These are phyloP conservation scores for Pandion haliaetus DNA, from an alignment of 2,113 vertebrate species.

Conservation along the genomic window DNA sequence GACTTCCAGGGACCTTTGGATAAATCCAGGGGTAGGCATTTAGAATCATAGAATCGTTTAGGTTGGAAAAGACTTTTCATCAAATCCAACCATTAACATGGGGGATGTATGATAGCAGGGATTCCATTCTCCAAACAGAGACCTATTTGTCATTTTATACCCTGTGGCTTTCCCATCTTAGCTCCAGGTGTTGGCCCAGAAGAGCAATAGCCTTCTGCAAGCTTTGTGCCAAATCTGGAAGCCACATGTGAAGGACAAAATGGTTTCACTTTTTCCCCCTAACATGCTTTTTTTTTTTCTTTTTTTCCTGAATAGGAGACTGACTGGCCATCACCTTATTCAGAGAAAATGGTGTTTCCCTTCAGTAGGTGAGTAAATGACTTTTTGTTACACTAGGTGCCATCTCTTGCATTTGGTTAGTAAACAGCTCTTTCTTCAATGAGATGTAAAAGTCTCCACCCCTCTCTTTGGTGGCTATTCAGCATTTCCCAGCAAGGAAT, in stretches of 20 bases:
- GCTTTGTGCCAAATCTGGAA: neutral
- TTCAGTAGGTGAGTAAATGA: neutral
- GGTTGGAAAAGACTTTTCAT: too few species aligned
- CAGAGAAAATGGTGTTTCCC: neutral
- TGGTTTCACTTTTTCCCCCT: fast-evolving
- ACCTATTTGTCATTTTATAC: neutral
- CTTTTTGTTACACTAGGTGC: neutral
- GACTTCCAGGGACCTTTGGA: neutral
- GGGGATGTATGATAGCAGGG: neutral
- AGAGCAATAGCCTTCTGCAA: neutral
- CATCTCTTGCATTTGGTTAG: neutral
- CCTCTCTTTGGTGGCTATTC: neutral
- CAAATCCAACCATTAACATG: neutral
- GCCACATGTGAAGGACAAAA: neutral
- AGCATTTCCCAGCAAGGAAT: neutral
- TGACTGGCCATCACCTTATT: neutral
- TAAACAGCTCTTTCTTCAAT: neutral
- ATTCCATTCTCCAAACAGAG: neutral
- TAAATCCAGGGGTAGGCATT: neutral
- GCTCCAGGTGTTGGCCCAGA: neutral
- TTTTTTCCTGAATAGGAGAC: neutral
- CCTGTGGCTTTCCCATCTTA: neutral
- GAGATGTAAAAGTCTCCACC: neutral
- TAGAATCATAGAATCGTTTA: neutral
- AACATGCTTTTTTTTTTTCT: neutral